Evolutionary conservation across 2,113 vertebrate species (phyloP).

Genomic region (Andinoacara biseriatus): DNA sequence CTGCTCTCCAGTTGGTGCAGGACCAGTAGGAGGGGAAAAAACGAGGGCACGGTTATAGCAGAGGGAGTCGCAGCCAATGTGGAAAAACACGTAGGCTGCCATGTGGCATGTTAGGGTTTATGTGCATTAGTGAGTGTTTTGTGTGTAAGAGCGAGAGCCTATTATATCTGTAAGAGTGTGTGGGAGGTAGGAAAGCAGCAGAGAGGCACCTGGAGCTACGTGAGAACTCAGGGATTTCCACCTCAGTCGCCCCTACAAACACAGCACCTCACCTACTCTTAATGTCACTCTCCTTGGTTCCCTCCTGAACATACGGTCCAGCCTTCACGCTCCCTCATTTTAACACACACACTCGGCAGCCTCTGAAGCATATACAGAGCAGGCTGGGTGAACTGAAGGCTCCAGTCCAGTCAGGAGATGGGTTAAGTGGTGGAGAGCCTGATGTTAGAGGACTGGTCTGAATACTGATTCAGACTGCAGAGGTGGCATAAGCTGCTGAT

Average conservation of each 20-base stretch:
- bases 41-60: conserved; percentile 20
- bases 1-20: conserved; percentile 22
- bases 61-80: background rate
- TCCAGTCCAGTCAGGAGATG: conserved; percentile 27
- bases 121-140: conserved; percentile 31
- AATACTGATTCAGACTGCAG: conserved; percentile 64
- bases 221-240: conserved; percentile 49
- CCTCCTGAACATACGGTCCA: background rate
- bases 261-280: conserved; percentile 2
- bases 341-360: conserved; percentile 14
- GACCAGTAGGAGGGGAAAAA: conserved; percentile 31
- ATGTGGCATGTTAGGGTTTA: conserved; percentile 26
- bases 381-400: conserved; percentile 5
- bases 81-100: conserved; percentile 41
- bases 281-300: conserved; percentile 11
- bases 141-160: conserved; percentile 36
- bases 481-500: conserved; percentile 46
- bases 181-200: conserved; percentile 27
- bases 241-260: conserved; percentile 32
- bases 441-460: conserved; percentile 40
- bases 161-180: conserved; percentile 36
- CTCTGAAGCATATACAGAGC: background rate
- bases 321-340: conserved; percentile 1
- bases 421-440: conserved; percentile 41
- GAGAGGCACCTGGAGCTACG: conserved; percentile 43